Base-by-base conservation (phyloP, 2,888 invertebrate genomes). In the Diaphora mendica region DNA sequence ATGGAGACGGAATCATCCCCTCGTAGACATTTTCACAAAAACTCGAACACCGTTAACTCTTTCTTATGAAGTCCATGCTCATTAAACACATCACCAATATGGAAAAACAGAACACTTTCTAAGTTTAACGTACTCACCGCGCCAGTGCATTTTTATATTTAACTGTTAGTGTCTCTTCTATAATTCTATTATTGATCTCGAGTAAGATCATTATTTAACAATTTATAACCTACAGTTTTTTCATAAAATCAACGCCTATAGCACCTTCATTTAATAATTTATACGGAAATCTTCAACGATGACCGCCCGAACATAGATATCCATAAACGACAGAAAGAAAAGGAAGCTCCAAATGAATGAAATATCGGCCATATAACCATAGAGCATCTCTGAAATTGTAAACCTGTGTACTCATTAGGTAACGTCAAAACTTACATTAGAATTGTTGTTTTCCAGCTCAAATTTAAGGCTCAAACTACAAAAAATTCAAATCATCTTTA, bases 141-240 rank as follows among this genome's bases (percentile, higher is more conserved):
- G 98, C 98, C 95, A 98, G 96, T 91, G 98, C 98, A 97, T 99
- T 99, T 96, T 98, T 98, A 96, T 99, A 99, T 97, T 99, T 99
- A 89, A 98, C 97, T 91, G 98, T 97, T 92, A 99, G 96, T 78
- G 99, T 99, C 96, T 99, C 99, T 96, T 99, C 99, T 89, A 99
- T 98, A 96, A 99, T 99, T 96, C 99, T 98, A 97, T 99, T 99
- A 96, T 99, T 99, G 96, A 99, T 99, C 97, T 99, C 99, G 93
- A 99, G 97, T 94, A 99, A 97, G 97, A 99, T 99, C 99, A 99
- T 99, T 94, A 94, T 94, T 95, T 93, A 93, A 95, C 93, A 94
- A 94, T 95, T 92, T 91, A 93, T 93, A 94, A 93, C 95, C 96
- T 96, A 95, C 94, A 92, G 93, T 85, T 92, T 94, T 94, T 92